phyloP scores from a whole-genome alignment of 2,888 invertebrate genomes.

The Heliconius erato region DNA sequence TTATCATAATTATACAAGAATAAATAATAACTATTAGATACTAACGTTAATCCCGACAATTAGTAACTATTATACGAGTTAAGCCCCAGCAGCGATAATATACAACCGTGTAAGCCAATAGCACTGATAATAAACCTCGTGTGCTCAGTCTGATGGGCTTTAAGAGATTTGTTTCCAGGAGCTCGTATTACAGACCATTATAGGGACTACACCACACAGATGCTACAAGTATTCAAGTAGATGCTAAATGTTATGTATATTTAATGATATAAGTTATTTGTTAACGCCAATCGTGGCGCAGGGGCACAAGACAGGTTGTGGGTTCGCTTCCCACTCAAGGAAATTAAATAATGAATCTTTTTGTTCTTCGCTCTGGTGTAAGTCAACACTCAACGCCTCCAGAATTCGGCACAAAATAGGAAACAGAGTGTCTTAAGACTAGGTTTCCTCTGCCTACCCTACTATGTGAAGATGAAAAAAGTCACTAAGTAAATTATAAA shows the following conservation, averaged over 20 bases:
- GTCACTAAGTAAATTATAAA: too few relatives aligned
- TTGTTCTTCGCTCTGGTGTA: too few relatives aligned
- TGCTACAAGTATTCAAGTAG: conserved; percentile 10
- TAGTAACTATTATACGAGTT: conserved; percentile 38
- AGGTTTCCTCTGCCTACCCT: too few relatives aligned
- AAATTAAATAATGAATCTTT: too few relatives aligned
- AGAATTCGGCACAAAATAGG: too few relatives aligned
- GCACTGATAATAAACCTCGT: conserved; percentile 61
- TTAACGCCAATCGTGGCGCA: too few relatives aligned
- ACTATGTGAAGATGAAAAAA: too few relatives aligned
- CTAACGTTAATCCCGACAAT: conserved; percentile 38
- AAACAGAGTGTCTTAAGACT: too few relatives aligned
- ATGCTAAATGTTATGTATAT: neutral
- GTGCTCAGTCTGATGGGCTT: conserved; percentile 60
- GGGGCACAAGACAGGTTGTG: too few relatives aligned
- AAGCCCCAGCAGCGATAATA: conserved; percentile 37
- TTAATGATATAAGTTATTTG: too few relatives aligned
- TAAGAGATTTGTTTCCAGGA: conserved; percentile 59
- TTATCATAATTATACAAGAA: neutral
- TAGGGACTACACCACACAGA: conserved; percentile 49
- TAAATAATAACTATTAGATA: conserved; percentile 11
- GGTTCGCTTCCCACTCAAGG: too few relatives aligned
- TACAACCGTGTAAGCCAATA: conserved; percentile 54
- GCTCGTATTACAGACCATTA: conserved; percentile 51
- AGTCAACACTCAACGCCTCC: too few relatives aligned